phyloP scores from a whole-genome alignment of 2,113 vertebrate species.

The Phocoena sinus region DNA sequence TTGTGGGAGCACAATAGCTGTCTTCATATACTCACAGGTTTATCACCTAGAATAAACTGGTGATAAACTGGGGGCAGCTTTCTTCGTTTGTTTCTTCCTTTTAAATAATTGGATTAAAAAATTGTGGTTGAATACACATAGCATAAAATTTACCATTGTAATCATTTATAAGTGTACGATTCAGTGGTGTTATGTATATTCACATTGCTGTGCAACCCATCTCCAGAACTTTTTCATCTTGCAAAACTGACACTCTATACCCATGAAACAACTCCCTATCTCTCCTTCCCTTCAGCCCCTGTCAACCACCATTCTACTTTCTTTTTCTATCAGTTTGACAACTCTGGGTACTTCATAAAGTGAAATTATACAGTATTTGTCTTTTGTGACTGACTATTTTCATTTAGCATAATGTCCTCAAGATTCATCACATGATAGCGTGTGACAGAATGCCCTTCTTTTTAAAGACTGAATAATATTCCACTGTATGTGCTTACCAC shows the following conservation, averaged over 20 bases:
- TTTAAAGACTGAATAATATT: not conserved
- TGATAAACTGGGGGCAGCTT: not conserved
- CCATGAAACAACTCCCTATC: not conserved
- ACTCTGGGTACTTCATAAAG: not conserved
- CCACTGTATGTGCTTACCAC: too few relatives aligned
- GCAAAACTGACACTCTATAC: not conserved
- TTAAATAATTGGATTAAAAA: not conserved
- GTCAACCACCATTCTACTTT: not conserved
- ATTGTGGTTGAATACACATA: not conserved
- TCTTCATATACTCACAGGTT: not conserved
- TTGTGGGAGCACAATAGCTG: not conserved
- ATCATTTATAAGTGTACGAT: not conserved
- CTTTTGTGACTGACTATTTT: not conserved
- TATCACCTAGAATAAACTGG: not conserved
- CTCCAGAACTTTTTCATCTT: not conserved
- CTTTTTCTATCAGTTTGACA: not conserved
- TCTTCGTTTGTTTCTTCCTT: not conserved
- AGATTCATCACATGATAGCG: not conserved
- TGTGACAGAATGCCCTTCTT: not conserved
- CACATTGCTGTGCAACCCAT: not conserved
- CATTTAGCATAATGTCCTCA: not conserved
- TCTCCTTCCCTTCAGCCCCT: too few relatives aligned
- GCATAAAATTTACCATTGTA: not conserved
- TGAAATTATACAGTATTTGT: not conserved
- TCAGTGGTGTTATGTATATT: not conserved